These are phyloP conservation scores for Proteles cristata DNA, from an alignment of 2,113 vertebrate genomes.

Conservation along the genomic window DNA sequence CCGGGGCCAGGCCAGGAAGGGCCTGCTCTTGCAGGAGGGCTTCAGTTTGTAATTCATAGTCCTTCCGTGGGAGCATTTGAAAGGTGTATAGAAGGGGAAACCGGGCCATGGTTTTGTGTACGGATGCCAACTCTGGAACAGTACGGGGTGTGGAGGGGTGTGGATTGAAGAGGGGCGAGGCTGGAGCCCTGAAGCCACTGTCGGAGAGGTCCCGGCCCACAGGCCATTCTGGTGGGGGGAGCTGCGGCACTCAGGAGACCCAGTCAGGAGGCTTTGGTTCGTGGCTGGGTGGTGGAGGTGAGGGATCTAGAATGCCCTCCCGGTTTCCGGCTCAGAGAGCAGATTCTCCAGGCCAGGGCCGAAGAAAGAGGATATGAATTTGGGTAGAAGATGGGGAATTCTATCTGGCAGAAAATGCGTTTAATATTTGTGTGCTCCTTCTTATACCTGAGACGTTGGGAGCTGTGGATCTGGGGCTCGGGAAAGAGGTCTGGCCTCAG, in stretches of 20 bases:
- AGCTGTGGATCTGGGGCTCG: not conserved
- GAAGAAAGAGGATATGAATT: not conserved
- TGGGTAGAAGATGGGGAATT: not conserved
- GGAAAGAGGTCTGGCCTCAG: not conserved
- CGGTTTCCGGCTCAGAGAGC: not conserved
- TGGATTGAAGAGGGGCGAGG: not conserved
- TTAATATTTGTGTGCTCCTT: not conserved
- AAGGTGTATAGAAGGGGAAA: not conserved
- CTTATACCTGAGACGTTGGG: not conserved
- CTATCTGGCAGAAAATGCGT: not conserved
- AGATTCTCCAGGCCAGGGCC: not conserved
- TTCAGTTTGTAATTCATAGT: not conserved
- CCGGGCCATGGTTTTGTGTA: not conserved
- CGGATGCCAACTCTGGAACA: not conserved
- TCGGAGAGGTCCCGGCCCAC: not conserved
- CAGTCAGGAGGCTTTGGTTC: not conserved
- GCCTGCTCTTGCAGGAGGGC: not conserved
- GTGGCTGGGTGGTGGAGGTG: not conserved
- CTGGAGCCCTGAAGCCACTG: not conserved
- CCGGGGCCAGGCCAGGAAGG: too few species aligned
- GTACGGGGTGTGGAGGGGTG: not conserved
- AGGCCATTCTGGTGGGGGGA: not conserved
- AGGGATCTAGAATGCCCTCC: not conserved
- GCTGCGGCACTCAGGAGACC: accelerated
- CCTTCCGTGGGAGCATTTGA: not conserved